Evolutionary conservation across 35 echinoderm and acorn worm genomes (phyloP), one percentile per base, ranked within the genome.

Genomic region (Ptychodera flava): DNA sequence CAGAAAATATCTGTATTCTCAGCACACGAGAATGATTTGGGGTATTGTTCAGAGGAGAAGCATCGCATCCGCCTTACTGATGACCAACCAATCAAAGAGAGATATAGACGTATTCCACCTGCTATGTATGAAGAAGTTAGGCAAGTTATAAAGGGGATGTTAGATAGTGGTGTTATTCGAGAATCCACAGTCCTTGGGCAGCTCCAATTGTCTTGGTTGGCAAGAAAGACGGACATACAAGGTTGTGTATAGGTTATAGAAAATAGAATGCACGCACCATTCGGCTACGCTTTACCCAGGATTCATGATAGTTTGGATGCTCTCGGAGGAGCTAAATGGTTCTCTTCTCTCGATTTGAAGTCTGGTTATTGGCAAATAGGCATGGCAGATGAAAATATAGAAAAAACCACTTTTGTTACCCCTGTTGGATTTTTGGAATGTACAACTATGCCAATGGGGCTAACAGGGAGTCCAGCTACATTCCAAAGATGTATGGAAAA

Each of bases 161-260:
- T 35, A 0, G 87, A 95, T 93, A 31, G 78, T 16, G 37, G 53
- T 35, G 37, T 88, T 31, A 93, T 88, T 76, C 16, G 78, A 31
- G 16, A 35, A 88, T 79, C 28, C 84, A 78, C 33, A 91, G 85
- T 33, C 85, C 89, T 1, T 94, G 80, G 85, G 88, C 92, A 35
- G 91, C 89, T 0, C 89, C 93, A 15, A 86, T 91, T 0, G 86
- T 94, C 28, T 33, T 94, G 31, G 93, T 91, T 15, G 15, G 89
- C 29, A 94, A 91, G 86, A 28, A 77, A 35, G 85, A 88, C 76
- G 93, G 89, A 33, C 37, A 28, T 64, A 22, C n/a, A 22, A 38
- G 82, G 2, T 33, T 90, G 31, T 94, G 89, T 76, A 82, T 94
- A 0, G 93, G 91, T 38, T 94, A 91, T 38, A 29, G 92, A 30